phyloP scores from a whole-genome alignment of 2,113 vertebrate genomes.

The Eurypyga helias region DNA sequence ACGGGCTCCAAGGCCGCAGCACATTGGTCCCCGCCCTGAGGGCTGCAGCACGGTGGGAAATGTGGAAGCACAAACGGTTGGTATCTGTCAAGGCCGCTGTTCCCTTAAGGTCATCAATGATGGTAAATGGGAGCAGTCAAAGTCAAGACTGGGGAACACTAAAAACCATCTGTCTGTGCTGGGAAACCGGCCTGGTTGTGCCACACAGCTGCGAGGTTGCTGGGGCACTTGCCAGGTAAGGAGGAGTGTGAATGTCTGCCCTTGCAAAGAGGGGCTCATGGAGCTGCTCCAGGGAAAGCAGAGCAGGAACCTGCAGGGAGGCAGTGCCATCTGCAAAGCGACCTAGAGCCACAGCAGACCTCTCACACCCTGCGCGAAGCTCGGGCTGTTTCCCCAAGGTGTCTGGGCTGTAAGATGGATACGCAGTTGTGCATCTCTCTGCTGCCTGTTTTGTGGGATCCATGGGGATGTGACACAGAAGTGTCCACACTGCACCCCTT shows the following conservation, averaged over 20 bases:
- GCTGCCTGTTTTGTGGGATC: neutral
- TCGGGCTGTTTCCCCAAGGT: neutral
- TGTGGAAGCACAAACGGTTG: neutral
- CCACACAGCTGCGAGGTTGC: neutral
- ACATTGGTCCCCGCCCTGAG: fast-evolving
- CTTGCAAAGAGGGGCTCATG: neutral
- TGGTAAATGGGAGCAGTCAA: neutral
- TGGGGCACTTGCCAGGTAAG: neutral
- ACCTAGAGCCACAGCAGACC: neutral
- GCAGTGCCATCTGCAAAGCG: neutral
- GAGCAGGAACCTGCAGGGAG: neutral
- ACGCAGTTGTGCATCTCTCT: fast-evolving
- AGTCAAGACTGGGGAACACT: neutral
- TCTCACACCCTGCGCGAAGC: fast-evolving
- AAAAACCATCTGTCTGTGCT: neutral
- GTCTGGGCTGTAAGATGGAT: neutral
- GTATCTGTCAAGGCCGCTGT: neutral
- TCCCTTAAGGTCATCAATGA: neutral
- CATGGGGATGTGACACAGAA: neutral
- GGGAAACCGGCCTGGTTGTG: neutral
- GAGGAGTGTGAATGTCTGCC: neutral
- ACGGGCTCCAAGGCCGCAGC: fast-evolving
- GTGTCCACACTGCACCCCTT: neutral
- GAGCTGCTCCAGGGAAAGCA: neutral
- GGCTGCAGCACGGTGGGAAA: neutral